phyloP scores from a whole-genome alignment of 2,888 invertebrate genomes.

The Drosophila prostipennis region DNA sequence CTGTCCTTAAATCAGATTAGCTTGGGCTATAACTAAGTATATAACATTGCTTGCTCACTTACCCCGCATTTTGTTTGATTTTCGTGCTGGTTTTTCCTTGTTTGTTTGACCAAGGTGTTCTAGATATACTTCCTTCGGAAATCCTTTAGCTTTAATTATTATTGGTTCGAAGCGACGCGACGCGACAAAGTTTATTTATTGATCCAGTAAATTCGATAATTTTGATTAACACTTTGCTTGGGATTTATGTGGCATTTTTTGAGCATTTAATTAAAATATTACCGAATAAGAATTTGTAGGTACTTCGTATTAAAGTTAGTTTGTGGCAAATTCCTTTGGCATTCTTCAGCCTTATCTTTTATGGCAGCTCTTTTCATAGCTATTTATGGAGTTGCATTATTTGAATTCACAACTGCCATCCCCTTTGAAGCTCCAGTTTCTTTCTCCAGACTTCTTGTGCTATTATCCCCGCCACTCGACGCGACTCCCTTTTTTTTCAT shows the following conservation, averaged over 20 bases:
- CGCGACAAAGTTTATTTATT: conserved; percentile 7
- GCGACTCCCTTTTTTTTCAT: conserved; percentile 35
- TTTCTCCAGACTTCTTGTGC: conserved; percentile 26
- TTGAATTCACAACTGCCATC: conserved; percentile 5
- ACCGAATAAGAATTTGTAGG: not conserved
- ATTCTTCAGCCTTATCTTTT: not conserved
- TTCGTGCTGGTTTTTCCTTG: conserved; percentile 11
- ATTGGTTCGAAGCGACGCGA: not conserved
- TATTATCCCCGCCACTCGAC: conserved; percentile 32
- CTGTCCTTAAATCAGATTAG: conserved; percentile 37
- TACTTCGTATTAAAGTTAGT: not conserved
- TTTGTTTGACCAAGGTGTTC: not conserved
- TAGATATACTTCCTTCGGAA: not conserved
- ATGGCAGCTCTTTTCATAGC: not conserved
- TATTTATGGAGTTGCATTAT: conserved; percentile 4
- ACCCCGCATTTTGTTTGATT: conserved; percentile 46
- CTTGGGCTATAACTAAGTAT: conserved; percentile 7
- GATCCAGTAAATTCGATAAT: conserved; percentile 3
- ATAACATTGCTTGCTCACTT: conserved; percentile 27
- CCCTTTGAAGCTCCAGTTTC: not conserved
- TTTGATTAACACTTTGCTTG: conserved; percentile 3
- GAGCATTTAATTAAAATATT: not conserved
- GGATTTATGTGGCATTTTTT: not conserved
- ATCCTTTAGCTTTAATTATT: conserved; percentile 8
- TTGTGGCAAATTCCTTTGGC: not conserved